Conservation (phyloP, 1,140 invertebrate genomes). For the Drosophila repleta region DNA sequence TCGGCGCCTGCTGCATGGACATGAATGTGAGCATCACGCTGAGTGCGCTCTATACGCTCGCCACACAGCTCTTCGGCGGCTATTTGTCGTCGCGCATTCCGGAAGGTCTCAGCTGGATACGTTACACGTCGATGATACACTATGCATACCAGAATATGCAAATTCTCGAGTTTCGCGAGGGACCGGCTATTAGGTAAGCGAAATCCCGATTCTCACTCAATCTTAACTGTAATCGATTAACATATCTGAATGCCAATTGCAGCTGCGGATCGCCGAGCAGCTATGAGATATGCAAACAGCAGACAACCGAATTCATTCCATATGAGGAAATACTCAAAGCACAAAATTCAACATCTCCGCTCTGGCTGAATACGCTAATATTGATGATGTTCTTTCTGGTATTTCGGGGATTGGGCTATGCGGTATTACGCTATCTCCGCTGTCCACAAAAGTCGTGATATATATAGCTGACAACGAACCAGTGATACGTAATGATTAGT, state of each 20-base stretch:
- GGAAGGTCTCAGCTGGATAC: constrained; percentile 91
- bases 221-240: not conserved
- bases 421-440: constrained; percentile 90
- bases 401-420: constrained; percentile 90
- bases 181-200: constrained; percentile 87
- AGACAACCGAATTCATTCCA: constrained; percentile 87
- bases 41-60: constrained; percentile 91
- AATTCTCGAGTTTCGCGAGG: constrained; percentile 91
- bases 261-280: constrained; percentile 89
- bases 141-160: constrained; percentile 95
- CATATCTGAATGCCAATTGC: constrained; percentile 37
- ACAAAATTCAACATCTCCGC: constrained; percentile 86
- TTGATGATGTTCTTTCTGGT: constrained; percentile 89
- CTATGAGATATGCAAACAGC: constrained; percentile 87
- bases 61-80: constrained; percentile 91
- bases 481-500: constrained; percentile 70
- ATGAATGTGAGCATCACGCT: constrained; percentile 92
- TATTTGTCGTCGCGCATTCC: constrained; percentile 92
- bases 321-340: constrained; percentile 88
- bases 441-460: constrained; percentile 84
- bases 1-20: constrained; percentile 92
- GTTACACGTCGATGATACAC: constrained; percentile 92
- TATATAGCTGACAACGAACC: constrained; percentile 67
- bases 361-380: constrained; percentile 92
- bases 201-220: not conserved